Evolutionary conservation across 2,113 vertebrate species (phyloP).

Genomic region (Tetrao urogallus): DNA sequence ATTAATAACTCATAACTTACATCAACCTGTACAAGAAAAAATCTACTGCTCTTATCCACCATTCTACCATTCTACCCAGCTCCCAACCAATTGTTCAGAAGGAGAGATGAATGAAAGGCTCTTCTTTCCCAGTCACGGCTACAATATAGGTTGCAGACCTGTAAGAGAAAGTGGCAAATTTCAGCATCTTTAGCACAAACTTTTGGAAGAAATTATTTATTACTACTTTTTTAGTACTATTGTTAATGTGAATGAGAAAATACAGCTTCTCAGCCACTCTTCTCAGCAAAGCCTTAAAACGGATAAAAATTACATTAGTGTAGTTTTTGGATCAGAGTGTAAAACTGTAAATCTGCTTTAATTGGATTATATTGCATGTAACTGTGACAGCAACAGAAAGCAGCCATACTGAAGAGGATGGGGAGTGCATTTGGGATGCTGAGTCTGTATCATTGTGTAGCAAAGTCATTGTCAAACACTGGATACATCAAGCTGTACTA

Average conservation of each 20-base stretch:
- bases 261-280: background rate
- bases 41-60: background rate
- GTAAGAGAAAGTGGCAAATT: background rate
- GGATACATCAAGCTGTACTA: fast-evolving
- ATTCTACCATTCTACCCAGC: background rate
- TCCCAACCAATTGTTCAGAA: background rate
- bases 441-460: background rate
- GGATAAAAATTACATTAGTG: background rate
- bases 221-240: background rate
- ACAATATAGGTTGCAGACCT: background rate
- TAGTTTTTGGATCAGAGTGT: background rate
- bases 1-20: background rate
- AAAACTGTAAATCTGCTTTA: background rate
- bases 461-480: background rate
- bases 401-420: background rate
- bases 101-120: background rate
- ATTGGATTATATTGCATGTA: background rate
- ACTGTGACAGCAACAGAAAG: background rate
- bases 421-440: background rate
- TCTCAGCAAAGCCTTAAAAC: background rate
- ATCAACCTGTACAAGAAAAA: background rate
- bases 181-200: background rate
- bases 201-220: background rate
- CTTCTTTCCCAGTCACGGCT: background rate
- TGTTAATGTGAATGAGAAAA: background rate